Percentiles rank a stretch among this genome's conserved stretches.
Conservation (phyloP, 2,888 invertebrate genomes). For the Lymantria monacha region DNA sequence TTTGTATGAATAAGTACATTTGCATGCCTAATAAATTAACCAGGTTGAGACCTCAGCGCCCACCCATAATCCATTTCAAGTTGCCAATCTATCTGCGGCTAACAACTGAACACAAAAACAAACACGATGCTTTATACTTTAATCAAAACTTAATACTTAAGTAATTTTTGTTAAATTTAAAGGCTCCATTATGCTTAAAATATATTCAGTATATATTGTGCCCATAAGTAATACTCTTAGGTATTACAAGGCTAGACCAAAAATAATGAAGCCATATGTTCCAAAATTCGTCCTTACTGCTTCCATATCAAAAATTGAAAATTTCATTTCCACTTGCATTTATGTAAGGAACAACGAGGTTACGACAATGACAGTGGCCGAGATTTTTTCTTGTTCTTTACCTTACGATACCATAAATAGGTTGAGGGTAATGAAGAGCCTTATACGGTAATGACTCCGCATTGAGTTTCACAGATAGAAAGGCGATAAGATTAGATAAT, state of each 20-base stretch:
- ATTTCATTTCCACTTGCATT: constrained; percentile 36
- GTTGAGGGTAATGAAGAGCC: constrained; percentile 53
- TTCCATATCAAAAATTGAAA: constrained; percentile 48
- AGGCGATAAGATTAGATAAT: constrained; percentile 17
- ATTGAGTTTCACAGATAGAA: constrained; percentile 14
- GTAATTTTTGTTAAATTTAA: too few relatives aligned
- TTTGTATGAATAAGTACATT: too few relatives aligned
- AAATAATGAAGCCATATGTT: constrained; percentile 19
- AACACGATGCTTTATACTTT: too few relatives aligned
- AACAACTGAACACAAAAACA: too few relatives aligned
- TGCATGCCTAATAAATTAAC: too few relatives aligned
- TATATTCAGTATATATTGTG: too few relatives aligned
- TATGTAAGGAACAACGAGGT: constrained; percentile 43
- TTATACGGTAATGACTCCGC: constrained; percentile 42
- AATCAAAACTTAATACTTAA: too few relatives aligned
- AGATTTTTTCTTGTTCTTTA: constrained; percentile 55
- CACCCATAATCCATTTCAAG: too few relatives aligned
- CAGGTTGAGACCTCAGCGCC: too few relatives aligned
- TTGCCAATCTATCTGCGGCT: too few relatives aligned
- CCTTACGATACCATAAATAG: constrained; percentile 63
- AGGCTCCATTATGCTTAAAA: too few relatives aligned
- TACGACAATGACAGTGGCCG: constrained; percentile 59
- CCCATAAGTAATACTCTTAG: too few relatives aligned
- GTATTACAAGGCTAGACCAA: constrained; percentile 10
- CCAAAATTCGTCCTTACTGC: constrained; percentile 14